Percentiles rank a stretch among this genome's conserved stretches.
phyloP scores from a whole-genome alignment of 2,113 vertebrate species.

The Ascaphus truei region DNA sequence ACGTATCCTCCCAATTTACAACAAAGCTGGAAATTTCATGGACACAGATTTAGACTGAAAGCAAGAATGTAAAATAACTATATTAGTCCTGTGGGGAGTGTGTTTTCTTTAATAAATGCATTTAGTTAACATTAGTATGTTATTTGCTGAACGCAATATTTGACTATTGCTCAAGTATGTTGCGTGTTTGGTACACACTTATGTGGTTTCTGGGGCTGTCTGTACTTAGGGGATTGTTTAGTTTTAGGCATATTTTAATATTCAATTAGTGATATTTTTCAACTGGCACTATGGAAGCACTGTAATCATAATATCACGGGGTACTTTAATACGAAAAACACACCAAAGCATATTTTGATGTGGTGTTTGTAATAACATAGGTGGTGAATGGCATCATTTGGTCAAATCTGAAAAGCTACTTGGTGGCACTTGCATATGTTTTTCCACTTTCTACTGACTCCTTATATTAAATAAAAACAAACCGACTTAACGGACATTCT shows the following conservation, averaged over 20 bases:
- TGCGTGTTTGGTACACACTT: constrained; percentile 26
- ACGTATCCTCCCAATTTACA: no score
- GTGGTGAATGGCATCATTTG: constrained; percentile 44
- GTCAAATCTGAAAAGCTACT: constrained; percentile 36
- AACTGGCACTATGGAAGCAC: constrained; percentile 4
- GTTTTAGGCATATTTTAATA: constrained; percentile 48
- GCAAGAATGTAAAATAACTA: no score
- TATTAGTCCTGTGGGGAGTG: no score
- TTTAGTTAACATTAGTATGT: not conserved
- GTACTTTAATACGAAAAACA: constrained; percentile 39
- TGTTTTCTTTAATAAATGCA: no score
- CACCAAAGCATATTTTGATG: constrained; percentile 39
- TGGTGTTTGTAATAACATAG: constrained; percentile 46
- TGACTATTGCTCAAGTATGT: constrained; percentile 13
- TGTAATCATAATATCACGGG: constrained; percentile 44
- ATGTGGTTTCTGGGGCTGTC: not conserved
- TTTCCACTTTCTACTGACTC: constrained; percentile 39
- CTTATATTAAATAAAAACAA: not conserved
- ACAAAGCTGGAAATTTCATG: no score
- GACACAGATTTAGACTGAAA: no score
- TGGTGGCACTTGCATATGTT: constrained; percentile 21
- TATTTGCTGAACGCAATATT: constrained; percentile 1
- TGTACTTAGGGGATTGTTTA: constrained; percentile 21
- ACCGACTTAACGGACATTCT: constrained; percentile 1
- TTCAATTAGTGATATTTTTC: constrained; percentile 49